phyloP scores from a whole-genome alignment of 1,140 invertebrate species.

The Lineus longissimus region DNA sequence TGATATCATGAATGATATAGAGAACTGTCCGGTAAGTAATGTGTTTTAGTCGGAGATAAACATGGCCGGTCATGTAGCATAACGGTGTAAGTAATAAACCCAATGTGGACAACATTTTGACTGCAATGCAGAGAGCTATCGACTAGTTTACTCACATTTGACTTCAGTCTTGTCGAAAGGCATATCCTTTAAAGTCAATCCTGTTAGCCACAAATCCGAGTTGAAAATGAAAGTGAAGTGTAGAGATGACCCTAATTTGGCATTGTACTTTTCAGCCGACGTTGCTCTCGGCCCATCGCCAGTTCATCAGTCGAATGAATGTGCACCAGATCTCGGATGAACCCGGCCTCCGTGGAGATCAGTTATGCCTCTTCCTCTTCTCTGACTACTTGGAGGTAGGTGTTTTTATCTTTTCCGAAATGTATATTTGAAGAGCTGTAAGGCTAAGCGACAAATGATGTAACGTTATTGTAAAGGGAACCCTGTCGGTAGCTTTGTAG shows the following conservation, averaged over 20 bases:
- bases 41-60: not conserved
- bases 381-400: conserved; percentile 86
- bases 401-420: not conserved
- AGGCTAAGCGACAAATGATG: not conserved
- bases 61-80: too few relatives aligned
- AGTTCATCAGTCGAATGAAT: conserved; percentile 80
- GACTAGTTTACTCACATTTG: too few relatives aligned
- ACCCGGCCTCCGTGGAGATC: conserved; percentile 79
- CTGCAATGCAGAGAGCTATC: not conserved
- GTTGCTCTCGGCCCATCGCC: conserved; percentile 85
- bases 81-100: too few relatives aligned
- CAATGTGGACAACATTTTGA: too few relatives aligned
- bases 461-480: too few relatives aligned
- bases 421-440: not conserved
- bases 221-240: too few relatives aligned
- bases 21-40: conserved; percentile 82
- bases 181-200: too few relatives aligned
- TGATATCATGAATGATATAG: conserved; percentile 96
- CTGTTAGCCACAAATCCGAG: too few relatives aligned
- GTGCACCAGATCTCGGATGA: conserved; percentile 84
- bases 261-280: conserved; percentile 63
- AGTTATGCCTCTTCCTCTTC: conserved; percentile 85
- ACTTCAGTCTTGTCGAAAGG: too few relatives aligned
- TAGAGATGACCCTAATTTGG: too few relatives aligned
- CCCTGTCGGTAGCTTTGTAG: too few relatives aligned